Base-by-base conservation (phyloP, 1,140 invertebrate species). In the Dysdera silvatica region DNA sequence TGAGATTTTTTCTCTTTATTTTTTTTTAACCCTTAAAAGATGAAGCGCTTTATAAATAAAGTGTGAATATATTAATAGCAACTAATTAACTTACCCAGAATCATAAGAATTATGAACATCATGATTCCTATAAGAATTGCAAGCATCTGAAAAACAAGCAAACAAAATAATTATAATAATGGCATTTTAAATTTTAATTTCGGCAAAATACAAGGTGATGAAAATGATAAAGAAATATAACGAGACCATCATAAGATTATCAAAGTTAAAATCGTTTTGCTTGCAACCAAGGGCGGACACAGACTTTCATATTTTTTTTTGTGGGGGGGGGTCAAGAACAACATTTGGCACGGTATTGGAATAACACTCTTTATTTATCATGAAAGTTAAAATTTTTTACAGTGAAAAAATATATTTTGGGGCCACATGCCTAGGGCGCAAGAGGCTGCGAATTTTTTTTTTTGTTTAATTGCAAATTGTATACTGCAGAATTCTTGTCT, bases 81-180 rank as follows among this genome's bases (percentile, higher is more conserved):
- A n/a, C n/a, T n/a, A 37, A 37, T 10, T 37, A 14, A 43, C 49
- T 61, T 53, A 61, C 58, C 58, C 18, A 61, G 20, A 23, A 61
- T 61, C 23, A 61, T 61, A 8, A 61, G n/a, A 16, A 61, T 61
- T 23, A 53, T 12, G 7, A 61, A 33, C 4, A 61, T 24, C 6
- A 48, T 32, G 31, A 61, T 51, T 3, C 58, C 58, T 3, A 61
- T 61, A 7, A 61, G 58, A 24, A 61, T 61, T 0, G 58, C 58
- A 41, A 61, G 58, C 58, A 61, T 61, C 58, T 61, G 29, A 18
- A 54, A 54, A 18, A 33, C 23, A 37, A 54, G 12, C 26, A 14
- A 49, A 49, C 26, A 28, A 4, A 28, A 49, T 7, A 49, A 2
- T 1, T 1, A 49, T 2, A 29, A 28, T 6, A 26, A 28, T 16